Conservation (phyloP, 2,888 invertebrate genomes). For the Asteroscopus sphinx region DNA sequence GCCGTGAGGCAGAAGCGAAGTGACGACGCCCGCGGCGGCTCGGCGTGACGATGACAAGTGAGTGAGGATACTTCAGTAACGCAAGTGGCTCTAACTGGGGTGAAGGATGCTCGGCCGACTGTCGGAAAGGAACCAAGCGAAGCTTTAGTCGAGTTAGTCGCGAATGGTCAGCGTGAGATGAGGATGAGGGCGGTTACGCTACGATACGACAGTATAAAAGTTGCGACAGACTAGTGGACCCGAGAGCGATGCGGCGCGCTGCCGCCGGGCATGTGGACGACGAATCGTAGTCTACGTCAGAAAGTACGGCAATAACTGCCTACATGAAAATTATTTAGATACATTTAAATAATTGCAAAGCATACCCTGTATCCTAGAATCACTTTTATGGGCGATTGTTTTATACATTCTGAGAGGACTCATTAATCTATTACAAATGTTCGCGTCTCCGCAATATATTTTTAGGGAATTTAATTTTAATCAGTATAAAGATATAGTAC, state of each 20-base stretch:
- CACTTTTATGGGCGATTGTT: constrained; percentile 92
- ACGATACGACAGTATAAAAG: constrained; percentile 84
- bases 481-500: constrained; percentile 86
- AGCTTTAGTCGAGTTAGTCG: constrained; percentile 68
- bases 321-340: constrained; percentile 89
- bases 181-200: constrained; percentile 77
- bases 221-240: constrained; percentile 87
- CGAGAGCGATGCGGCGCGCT: constrained; percentile 76
- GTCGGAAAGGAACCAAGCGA: constrained; percentile 68
- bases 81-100: constrained; percentile 64
- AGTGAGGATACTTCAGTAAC: constrained; percentile 78
- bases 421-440: constrained; percentile 84
- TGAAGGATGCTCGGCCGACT: constrained; percentile 60
- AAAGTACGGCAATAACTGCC: constrained; percentile 81
- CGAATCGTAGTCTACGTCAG: constrained; percentile 71
- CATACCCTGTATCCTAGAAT: constrained; percentile 98
- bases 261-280: constrained; percentile 68
- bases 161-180: constrained; percentile 68
- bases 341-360: constrained; percentile 97
- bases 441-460: constrained; percentile 84
- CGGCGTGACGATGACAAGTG: constrained; percentile 72
- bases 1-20: too few species aligned
- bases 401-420: constrained; percentile 87
- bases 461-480: constrained; percentile 83
- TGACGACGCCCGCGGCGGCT: constrained; percentile 42